These are phyloP conservation scores for Hirtodrosophila confusa DNA, from an alignment of 2,888 invertebrate genomes.

Conservation along the genomic window DNA sequence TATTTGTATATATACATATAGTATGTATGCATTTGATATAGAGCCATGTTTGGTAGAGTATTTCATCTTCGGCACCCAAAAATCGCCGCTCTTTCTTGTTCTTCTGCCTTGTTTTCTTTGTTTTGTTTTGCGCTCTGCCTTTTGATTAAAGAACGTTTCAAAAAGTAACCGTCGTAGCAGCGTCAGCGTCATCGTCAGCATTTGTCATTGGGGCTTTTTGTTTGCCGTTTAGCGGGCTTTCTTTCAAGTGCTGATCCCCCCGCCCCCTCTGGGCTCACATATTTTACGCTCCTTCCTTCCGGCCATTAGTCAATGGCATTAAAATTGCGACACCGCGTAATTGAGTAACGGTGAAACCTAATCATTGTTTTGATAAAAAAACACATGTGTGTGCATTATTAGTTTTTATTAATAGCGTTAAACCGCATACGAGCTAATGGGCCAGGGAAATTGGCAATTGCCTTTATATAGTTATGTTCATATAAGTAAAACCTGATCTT, in stretches of 20 bases:
- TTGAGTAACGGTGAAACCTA: constrained; percentile 37
- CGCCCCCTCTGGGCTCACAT: constrained; percentile 4
- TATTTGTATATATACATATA: too few relatives aligned
- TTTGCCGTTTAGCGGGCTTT: constrained; percentile 1
- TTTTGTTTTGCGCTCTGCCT: too few relatives aligned
- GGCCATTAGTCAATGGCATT: constrained; percentile 62
- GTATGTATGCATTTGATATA: too few relatives aligned
- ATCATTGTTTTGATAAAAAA: constrained; percentile 46
- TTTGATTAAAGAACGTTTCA: too few relatives aligned
- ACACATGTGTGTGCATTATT: not conserved
- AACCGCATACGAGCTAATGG: constrained; percentile 8
- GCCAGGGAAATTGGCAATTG: too few relatives aligned
- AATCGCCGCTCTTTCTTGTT: constrained; percentile 22
- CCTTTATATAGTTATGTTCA: too few relatives aligned
- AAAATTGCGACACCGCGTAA: constrained; percentile 42
- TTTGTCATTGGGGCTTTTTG: too few relatives aligned
- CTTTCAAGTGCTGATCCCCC: not conserved
- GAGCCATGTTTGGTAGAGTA: constrained; percentile 11
- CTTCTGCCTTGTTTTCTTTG: not conserved
- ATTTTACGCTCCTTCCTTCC: constrained; percentile 49
- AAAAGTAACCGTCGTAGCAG: too few relatives aligned
- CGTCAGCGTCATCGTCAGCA: too few relatives aligned
- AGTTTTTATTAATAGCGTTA: constrained; percentile 20
- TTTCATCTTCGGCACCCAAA: constrained; percentile 26
- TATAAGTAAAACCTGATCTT: too few relatives aligned